Percentiles rank a stretch among this genome's conserved stretches.
phyloP scores from a whole-genome alignment of 1,140 invertebrate species.

The Holotrichia oblita region DNA sequence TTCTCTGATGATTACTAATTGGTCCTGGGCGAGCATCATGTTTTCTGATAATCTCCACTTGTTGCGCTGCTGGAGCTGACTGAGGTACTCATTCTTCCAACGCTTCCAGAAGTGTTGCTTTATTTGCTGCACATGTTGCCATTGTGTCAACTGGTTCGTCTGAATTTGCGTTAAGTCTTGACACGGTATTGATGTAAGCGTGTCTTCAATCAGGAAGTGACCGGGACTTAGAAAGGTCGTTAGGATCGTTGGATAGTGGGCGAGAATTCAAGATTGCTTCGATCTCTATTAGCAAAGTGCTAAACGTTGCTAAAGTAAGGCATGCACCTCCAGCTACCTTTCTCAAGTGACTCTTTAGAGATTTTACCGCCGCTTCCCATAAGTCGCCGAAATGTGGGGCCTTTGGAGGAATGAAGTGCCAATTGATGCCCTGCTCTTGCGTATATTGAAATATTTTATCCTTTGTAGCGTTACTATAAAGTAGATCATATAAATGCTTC shows the following conservation, averaged over 20 bases:
- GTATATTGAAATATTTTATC: neutral
- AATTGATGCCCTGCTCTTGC: neutral
- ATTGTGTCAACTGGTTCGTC: neutral
- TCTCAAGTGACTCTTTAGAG: neutral
- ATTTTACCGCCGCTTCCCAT: neutral
- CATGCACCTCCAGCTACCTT: neutral
- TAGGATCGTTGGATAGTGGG: neutral
- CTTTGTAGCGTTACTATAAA: neutral
- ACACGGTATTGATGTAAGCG: neutral
- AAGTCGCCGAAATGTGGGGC: neutral
- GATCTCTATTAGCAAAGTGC: neutral
- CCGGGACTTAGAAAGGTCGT: neutral
- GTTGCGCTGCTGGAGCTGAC: neutral
- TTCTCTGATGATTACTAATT: constrained; percentile 50
- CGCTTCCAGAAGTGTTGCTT: neutral
- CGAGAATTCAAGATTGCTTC: neutral
- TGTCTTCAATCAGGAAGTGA: constrained; percentile 4
- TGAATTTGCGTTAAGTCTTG: neutral
- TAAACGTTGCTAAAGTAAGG: neutral
- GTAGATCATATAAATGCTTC: neutral
- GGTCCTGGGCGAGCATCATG: too few relatives aligned
- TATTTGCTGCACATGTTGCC: neutral
- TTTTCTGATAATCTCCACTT: too few relatives aligned
- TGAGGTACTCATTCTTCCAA: neutral
- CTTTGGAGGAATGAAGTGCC: neutral